These are phyloP conservation scores for Drosophila repletoides DNA, from an alignment of 1,140 invertebrate species.

Conservation along the genomic window DNA sequence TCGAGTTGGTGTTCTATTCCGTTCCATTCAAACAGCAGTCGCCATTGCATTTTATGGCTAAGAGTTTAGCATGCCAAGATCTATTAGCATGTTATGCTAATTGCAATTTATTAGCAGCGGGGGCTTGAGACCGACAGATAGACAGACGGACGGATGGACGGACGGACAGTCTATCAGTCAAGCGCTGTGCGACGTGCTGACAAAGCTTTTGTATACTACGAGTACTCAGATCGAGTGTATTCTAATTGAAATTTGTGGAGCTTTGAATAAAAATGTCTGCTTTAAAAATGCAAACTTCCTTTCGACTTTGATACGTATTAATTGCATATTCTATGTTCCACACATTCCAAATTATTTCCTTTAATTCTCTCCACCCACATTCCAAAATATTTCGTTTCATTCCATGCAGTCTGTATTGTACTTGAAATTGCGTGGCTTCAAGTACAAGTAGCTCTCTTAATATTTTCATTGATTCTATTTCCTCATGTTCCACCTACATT, in stretches of 20 bases:
- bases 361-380: conserved; percentile 10
- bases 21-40: conserved; percentile 21
- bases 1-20: conserved; percentile 30
- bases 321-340: conserved; percentile 15
- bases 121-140: conserved; percentile 7
- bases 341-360: no score
- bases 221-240: no score
- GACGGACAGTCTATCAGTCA: conserved; percentile 20
- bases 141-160: background rate
- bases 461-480: no score
- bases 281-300: conserved; percentile 12
- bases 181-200: conserved; percentile 35
- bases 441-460: no score
- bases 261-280: no score
- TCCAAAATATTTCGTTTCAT: background rate
- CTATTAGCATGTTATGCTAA: conserved; percentile 75
- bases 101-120: conserved; percentile 68
- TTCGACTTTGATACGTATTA: conserved; percentile 27
- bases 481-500: conserved; percentile 29
- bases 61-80: conserved; percentile 61
- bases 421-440: no score
- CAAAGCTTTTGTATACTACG: conserved; percentile 65
- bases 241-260: no score
- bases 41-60: conserved; percentile 59
- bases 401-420: conserved; percentile 30